Base-by-base conservation (phyloP, 2,797 vertebrate genomes). In the Paguma larvata region DNA sequence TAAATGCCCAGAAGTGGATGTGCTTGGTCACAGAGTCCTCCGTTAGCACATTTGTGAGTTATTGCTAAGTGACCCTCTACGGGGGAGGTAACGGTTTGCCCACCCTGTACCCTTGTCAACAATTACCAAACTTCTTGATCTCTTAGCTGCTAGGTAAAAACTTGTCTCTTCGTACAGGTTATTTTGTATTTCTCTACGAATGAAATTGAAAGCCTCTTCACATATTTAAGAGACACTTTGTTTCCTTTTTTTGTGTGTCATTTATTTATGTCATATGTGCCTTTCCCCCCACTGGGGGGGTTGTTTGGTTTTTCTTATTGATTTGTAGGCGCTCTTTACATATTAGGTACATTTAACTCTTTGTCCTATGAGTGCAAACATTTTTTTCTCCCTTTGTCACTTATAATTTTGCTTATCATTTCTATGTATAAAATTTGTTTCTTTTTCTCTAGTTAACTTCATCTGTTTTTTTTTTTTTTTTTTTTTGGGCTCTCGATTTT, bases 271-370 rank as follows among this genome's bases (percentile, higher is more conserved):
- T 89, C 56, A 1, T 32, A 15, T 46, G 38, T 79, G 18, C 5
- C 1, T 63, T 56, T 38, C 16, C 13, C 10, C 32, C 48, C 21
- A 41, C 6, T 44, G 67, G 23, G 38, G 38, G 38, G 38, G 38
- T 85, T n/a, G 19, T 53, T 70, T 41, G 38, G 51, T 44, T 91
- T 91, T 77, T 78, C 85, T 94, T 95, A 48, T 6, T 88, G 78
- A 87, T 88, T 88, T 73, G 21, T 72, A 41, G 75, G 34, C 9
- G 11, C 78, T 72, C 44, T 95, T 91, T 97, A 59, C 38, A 56
- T 84, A 67, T 87, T 72, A 91, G 46, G 19, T 53, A 56, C 95
- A 72, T 70, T 75, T 56, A 51, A 56, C 46, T 77, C 83, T 23
- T 84, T 91, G 46, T 84, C 53, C 73, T 27, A 79, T 88, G 18